Base-by-base conservation (phyloP, 35 echinoderm and acorn worm genomes). In the Apostichopus japonicus region DNA sequence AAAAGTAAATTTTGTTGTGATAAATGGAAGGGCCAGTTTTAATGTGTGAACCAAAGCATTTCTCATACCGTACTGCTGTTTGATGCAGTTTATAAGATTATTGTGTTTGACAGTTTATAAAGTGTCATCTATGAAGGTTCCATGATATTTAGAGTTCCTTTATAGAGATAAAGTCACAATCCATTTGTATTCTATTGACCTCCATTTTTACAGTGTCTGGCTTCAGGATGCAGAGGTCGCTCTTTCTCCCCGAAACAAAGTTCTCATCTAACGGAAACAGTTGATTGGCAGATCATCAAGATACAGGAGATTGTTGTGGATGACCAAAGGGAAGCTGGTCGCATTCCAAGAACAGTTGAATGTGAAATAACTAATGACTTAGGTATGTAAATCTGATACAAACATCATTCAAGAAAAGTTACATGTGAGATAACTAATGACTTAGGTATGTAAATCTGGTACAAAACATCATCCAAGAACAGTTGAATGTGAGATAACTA, bases 241-340 rank as follows among this genome's bases (percentile, higher is more conserved):
- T 99, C 97, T 21, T 99, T 99, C 77, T 55, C 82, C 13, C 94
- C 97, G 14, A 93, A 96, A 55, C 91, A 92, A 58, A 93, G 92
- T 51, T 99, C 95, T 51, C 83, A 89, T 52, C 75, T 92, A 27
- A 96, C 95, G 10, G 95, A 99, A 92, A 99, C 95, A 7, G 95
- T 96, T 4, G 97, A 99, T 88, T 91, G 97, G 97, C 95, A 96
- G 70, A 93, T 83, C 55, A 95, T 95, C 6, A 99, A 96, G 70
- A 56, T 96, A 72, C 97, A 96, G 92, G 97, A 99, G 83, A 99
- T 99, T n/a, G 92, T 99, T 56, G 94, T 86, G 62, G 97, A 99
- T 93, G 97, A 95, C 17, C 93, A 93, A 72, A 91, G 97, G 90
- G 97, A 99, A 63, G 95, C 95, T 9, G 97, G 97, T 19, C 86